phyloP scores from a whole-genome alignment of 1,140 invertebrate species.

The Charaxes varanes region DNA sequence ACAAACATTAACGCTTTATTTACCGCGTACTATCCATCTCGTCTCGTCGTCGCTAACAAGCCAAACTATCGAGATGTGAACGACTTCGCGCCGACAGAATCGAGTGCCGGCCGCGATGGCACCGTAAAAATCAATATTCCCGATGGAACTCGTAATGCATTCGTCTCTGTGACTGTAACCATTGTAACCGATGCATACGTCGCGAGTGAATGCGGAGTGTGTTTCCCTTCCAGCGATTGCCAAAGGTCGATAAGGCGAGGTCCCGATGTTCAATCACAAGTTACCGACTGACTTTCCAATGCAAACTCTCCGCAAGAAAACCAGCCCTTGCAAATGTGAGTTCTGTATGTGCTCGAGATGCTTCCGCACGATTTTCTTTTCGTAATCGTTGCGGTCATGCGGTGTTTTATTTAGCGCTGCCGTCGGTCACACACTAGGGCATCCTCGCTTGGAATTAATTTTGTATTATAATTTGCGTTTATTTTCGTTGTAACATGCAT shows the following conservation, averaged over 20 bases:
- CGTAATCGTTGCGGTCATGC: constrained; percentile 37
- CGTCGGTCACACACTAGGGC: constrained; percentile 49
- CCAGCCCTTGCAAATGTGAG: constrained; percentile 92
- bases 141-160: constrained; percentile 43
- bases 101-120: constrained; percentile 25
- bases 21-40: constrained; percentile 8
- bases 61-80: constrained; percentile 18
- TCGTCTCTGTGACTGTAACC: constrained; percentile 21
- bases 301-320: constrained; percentile 92
- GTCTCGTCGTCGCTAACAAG: constrained; percentile 10
- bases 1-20: constrained; percentile 36
- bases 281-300: constrained; percentile 76
- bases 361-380: constrained; percentile 37
- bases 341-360: constrained; percentile 48
- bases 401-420: constrained; percentile 61
- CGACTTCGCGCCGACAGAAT: constrained; percentile 12
- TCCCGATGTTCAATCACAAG: constrained; percentile 72
- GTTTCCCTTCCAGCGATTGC: constrained; percentile 56
- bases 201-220: constrained; percentile 43
- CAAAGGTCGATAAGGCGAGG: constrained; percentile 32
- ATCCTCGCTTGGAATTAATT: constrained; percentile 48
- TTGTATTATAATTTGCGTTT: constrained; percentile 64
- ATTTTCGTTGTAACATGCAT: constrained; percentile 56
- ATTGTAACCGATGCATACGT: constrained; percentile 31
- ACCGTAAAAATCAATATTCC: constrained; percentile 62